These are phyloP conservation scores for Crenichthys baileyi DNA, from an alignment of 2,797 vertebrate genomes.

Conservation along the genomic window DNA sequence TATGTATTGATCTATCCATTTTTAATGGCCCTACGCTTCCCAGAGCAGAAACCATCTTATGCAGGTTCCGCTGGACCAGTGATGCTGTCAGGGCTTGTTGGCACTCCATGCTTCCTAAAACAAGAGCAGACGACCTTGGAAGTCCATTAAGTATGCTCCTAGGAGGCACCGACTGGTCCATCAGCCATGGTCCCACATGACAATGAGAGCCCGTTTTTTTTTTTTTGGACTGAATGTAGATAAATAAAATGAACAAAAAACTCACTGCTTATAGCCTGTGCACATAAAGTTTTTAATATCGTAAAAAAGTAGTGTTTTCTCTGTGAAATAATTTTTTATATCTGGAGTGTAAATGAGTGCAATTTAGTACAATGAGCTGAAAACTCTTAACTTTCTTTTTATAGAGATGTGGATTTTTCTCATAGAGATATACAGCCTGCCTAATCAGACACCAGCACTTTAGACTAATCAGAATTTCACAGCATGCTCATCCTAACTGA, in stretches of 20 bases:
- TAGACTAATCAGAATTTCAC: conserved; percentile 48
- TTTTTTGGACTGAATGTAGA: conserved; percentile 20
- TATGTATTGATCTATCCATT: conserved; percentile 74
- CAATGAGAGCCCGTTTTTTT: conserved; percentile 25
- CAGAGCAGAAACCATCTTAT: conserved; percentile 52
- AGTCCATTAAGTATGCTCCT: conserved; percentile 67
- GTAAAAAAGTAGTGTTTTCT: neutral
- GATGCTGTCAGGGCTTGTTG: conserved; percentile 66
- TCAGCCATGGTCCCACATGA: conserved; percentile 44
- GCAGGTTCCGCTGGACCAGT: conserved; percentile 57
- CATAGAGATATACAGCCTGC: conserved; percentile 6
- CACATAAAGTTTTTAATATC: conserved; percentile 1
- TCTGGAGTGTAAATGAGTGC: neutral
- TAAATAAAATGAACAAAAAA: conserved; percentile 1
- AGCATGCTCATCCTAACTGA: conserved; percentile 18
- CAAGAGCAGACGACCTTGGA: conserved; percentile 61
- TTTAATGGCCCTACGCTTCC: conserved; percentile 65
- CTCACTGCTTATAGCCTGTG: neutral
- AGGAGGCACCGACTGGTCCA: conserved; percentile 47
- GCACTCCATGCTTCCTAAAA: conserved; percentile 56
- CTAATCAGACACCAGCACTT: conserved; percentile 17
- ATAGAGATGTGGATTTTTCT: conserved; percentile 13
- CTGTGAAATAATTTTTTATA: neutral
- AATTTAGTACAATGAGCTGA: conserved; percentile 2
- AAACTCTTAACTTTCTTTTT: neutral